phyloP scores from a whole-genome alignment of 2,888 invertebrate genomes.

The Ophion costatus region DNA sequence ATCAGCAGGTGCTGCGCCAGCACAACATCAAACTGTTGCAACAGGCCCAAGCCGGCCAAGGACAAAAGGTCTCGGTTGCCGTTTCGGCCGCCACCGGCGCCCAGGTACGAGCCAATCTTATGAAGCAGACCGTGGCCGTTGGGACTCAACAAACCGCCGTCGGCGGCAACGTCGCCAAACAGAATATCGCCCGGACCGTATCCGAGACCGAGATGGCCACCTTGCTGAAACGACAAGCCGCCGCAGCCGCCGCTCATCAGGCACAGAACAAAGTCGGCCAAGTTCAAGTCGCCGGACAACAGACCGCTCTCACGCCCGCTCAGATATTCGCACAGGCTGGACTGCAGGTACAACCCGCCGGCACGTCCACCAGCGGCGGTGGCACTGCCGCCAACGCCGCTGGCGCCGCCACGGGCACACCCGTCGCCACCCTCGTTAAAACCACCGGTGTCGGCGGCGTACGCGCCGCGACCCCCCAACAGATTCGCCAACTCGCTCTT shows the following conservation, averaged over 20 bases:
- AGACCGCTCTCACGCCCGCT: slow-evolving; percentile 82
- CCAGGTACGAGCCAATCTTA: slow-evolving; percentile 76
- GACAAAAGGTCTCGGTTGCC: slow-evolving; percentile 82
- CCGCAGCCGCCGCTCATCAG: slow-evolving; percentile 74
- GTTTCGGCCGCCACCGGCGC: slow-evolving; percentile 76
- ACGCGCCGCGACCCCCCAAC: slow-evolving; percentile 87
- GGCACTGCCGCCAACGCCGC: too few relatives aligned
- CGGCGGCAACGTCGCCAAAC: slow-evolving; percentile 79
- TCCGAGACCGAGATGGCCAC: slow-evolving; percentile 87
- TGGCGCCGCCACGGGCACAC: slow-evolving; percentile 79
- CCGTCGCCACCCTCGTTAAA: slow-evolving; percentile 88
- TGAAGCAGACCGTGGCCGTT: slow-evolving; percentile 76
- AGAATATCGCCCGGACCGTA: slow-evolving; percentile 84
- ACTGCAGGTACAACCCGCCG: slow-evolving; percentile 85
- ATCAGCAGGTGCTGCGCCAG: slow-evolving; percentile 84
- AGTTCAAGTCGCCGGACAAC: slow-evolving; percentile 78
- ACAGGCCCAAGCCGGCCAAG: slow-evolving; percentile 77
- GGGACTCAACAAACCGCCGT: slow-evolving; percentile 66
- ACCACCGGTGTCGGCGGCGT: slow-evolving; percentile 84
- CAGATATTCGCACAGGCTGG: slow-evolving; percentile 87
- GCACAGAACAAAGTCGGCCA: slow-evolving; percentile 83
- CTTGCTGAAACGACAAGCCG: slow-evolving; percentile 85
- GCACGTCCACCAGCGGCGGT: slow-evolving; percentile 79
- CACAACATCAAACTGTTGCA: slow-evolving; percentile 78
- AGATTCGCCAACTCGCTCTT: slow-evolving; percentile 87